These are phyloP conservation scores for Andrena bicolor DNA, from an alignment of 2,888 invertebrate species.

Conservation along the genomic window DNA sequence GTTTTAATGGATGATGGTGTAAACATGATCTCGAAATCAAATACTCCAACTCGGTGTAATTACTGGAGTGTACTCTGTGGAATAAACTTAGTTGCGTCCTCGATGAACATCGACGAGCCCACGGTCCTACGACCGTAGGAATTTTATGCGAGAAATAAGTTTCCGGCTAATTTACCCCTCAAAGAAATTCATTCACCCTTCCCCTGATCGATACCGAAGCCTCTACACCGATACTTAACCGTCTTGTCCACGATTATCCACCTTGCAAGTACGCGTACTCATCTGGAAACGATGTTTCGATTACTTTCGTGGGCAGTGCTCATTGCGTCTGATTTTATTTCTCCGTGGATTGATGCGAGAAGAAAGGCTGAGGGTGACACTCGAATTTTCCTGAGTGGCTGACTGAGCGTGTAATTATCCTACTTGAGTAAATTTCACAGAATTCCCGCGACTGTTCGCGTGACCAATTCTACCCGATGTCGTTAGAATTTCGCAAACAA, in stretches of 20 bases:
- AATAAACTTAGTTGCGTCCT: slow-evolving; percentile 51
- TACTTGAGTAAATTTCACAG: slow-evolving; percentile 47
- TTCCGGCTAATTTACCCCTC: slow-evolving; percentile 29
- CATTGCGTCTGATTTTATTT: slow-evolving; percentile 6
- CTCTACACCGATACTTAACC: background rate
- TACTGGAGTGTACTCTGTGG: slow-evolving; percentile 47
- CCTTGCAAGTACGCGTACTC: background rate
- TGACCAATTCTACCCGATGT: slow-evolving; percentile 22
- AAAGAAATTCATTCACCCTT: slow-evolving; percentile 13
- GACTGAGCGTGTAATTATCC: slow-evolving; percentile 33
- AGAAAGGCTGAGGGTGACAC: slow-evolving; percentile 1
- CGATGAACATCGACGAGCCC: slow-evolving; percentile 31
- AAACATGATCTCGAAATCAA: slow-evolving; percentile 69
- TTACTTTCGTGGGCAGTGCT: background rate
- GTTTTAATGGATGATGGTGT: slow-evolving; percentile 52
- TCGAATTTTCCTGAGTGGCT: slow-evolving; percentile 8
- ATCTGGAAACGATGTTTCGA: slow-evolving; percentile 2
- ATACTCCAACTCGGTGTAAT: slow-evolving; percentile 56
- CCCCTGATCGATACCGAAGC: slow-evolving; percentile 3
- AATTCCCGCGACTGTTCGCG: background rate
- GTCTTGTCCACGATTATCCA: background rate
- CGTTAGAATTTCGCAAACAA: slow-evolving; percentile 49
- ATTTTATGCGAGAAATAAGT: slow-evolving; percentile 35
- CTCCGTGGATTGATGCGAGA: slow-evolving; percentile 6
- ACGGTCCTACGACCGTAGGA: background rate